These are phyloP conservation scores for Xestia sexstrigata DNA, from an alignment of 2,888 invertebrate species.

Conservation along the genomic window DNA sequence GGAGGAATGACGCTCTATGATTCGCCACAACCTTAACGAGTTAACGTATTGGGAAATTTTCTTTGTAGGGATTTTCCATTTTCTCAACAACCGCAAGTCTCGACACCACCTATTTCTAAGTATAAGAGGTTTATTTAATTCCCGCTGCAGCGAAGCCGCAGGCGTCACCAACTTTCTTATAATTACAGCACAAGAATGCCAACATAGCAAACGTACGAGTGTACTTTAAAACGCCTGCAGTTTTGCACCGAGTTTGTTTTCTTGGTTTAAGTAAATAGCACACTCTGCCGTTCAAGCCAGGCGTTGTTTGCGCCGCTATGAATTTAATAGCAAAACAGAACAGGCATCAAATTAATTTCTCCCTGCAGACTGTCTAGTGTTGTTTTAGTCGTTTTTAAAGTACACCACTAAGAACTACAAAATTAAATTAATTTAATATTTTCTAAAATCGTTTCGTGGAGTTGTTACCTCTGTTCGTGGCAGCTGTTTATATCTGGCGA, in stretches of 20 bases:
- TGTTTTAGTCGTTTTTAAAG: constrained; percentile 48
- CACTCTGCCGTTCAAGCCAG: constrained; percentile 55
- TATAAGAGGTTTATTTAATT: constrained; percentile 51
- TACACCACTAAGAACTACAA: constrained; percentile 35
- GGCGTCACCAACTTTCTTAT: constrained; percentile 53
- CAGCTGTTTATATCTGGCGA: constrained; percentile 16
- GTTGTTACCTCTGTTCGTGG: constrained; percentile 10
- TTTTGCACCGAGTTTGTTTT: constrained; percentile 67
- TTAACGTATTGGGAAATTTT: constrained; percentile 23
- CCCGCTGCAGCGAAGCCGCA: constrained; percentile 33
- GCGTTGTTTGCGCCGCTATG: constrained; percentile 64
- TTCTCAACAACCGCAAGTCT: constrained; percentile 20
- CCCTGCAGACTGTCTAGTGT: constrained; percentile 42
- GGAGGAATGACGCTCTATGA: no score
- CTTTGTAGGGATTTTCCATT: constrained; percentile 19
- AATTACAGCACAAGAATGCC: constrained; percentile 55
- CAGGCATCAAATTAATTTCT: constrained; percentile 66
- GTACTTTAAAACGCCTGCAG: constrained; percentile 69
- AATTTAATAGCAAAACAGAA: constrained; percentile 65
- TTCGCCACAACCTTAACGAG: no score
- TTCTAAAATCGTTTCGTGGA: constrained; percentile 33
- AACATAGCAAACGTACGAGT: constrained; percentile 59
- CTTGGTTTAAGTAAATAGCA: constrained; percentile 67
- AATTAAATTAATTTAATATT: constrained; percentile 45
- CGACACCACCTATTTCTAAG: constrained; percentile 28